phyloP scores from a whole-genome alignment of 2,888 invertebrate species.

The Caenorhabditis japonica region DNA sequence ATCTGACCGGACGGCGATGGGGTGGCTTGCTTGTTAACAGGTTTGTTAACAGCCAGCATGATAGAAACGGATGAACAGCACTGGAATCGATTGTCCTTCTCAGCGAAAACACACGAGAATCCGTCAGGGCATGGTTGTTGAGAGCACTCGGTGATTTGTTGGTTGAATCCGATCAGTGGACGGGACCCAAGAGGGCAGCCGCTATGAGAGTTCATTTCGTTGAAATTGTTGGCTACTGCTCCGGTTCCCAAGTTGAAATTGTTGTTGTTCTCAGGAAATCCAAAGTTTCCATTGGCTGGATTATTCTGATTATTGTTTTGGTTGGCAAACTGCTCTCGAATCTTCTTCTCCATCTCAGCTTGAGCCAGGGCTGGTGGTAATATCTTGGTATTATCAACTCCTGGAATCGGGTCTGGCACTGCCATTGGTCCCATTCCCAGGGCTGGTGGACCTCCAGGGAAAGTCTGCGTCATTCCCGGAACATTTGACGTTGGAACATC shows the following conservation, averaged over 20 bases:
- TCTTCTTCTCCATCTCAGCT: constrained; percentile 48
- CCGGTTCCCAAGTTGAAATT: constrained; percentile 27
- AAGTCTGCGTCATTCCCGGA: constrained; percentile 58
- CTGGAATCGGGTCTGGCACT: constrained; percentile 63
- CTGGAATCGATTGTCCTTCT: constrained; percentile 67
- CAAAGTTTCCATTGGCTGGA: constrained; percentile 25
- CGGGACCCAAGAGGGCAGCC: constrained; percentile 65
- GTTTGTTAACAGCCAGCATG: constrained; percentile 58
- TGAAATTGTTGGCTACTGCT: constrained; percentile 20
- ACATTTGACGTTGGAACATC: constrained; percentile 34
- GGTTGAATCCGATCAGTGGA: constrained; percentile 62
- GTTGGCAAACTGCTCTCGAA: constrained; percentile 36
- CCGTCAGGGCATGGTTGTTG: constrained; percentile 68
- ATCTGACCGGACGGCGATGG: constrained; percentile 43
- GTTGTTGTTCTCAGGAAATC: constrained; percentile 11
- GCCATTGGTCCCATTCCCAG: constrained; percentile 52
- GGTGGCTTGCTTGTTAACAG: constrained; percentile 41
- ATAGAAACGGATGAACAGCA: constrained; percentile 66
- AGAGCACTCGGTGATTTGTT: constrained; percentile 62
- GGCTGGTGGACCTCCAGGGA: constrained; percentile 55
- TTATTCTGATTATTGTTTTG: constrained; percentile 23
- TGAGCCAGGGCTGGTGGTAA: constrained; percentile 56
- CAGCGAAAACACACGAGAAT: constrained; percentile 68
- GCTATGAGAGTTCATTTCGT: constrained; percentile 27
- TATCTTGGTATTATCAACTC: constrained; percentile 47